Evolutionary conservation across 2,113 vertebrate genomes (phyloP), one percentile per base, ranked within the genome.

Genomic region (Chlorodrepanis virens): DNA sequence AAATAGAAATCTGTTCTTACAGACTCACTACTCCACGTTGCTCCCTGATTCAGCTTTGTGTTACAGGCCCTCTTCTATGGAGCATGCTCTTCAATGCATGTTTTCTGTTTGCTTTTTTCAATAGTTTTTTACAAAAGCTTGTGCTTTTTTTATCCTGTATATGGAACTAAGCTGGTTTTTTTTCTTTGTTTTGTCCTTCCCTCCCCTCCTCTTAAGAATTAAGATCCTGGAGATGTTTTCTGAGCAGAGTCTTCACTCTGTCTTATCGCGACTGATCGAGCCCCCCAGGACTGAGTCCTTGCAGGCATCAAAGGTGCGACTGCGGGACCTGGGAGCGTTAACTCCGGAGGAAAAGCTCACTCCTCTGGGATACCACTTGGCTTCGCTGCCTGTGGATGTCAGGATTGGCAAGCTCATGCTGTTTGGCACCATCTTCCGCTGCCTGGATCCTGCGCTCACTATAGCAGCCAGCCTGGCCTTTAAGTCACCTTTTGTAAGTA

Each of bases 321-420:
- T 99, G 53, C 99, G 97, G 77, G 99, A 99, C 96, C 96, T 99
- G 53, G 99, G 99, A 12, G 99, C 99, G 1, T 95, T 99, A 33
- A 99, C 98, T 25, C 53, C 91, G 1, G 98, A 99, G 5, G 99
- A 99, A 87, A 98, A 98, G 90, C 97, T 99, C 68, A 99, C 99
- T 23, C 99, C 99, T 3, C 97, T 99, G 87, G 99, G 99, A 8
- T 99, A 99, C 96, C 99, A 99, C 97, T 95, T 99, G 97, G 99
- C 99, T 84, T 99, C 99, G 18, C 98, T 99, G 97, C 99, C 99
- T 0, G 99, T 99, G 8, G 99, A 99, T 78, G 99, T 99, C 87
- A 98, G 99, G 91, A 99, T 99, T 21, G 99, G 99, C 39, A 99
- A 99, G 47, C 98, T 99, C 45, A 99, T 99, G 99, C 97, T 99